Evolutionary conservation across 2,888 invertebrate species (phyloP).

Genomic region (Octonoba sinensis): DNA sequence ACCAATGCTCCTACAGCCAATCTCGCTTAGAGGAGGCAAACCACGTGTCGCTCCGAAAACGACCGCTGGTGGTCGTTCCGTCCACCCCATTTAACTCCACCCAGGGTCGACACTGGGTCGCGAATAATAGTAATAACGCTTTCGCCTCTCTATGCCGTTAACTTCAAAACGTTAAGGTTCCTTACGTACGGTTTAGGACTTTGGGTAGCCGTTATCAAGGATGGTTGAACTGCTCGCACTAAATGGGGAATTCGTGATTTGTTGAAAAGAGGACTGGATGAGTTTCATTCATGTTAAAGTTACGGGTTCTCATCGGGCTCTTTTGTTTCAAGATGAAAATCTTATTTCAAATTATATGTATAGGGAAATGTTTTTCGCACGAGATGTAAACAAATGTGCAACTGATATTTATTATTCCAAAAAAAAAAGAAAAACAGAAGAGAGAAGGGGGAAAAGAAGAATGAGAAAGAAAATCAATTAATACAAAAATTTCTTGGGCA

Average conservation of each 20-base stretch:
- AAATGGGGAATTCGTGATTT: background rate
- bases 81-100: constrained; percentile 62
- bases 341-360: too few species aligned
- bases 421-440: too few species aligned
- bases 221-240: background rate
- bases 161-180: constrained; percentile 48
- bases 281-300: background rate
- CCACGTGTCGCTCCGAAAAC: constrained; percentile 62
- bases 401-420: too few species aligned
- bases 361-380: too few species aligned
- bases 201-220: background rate
- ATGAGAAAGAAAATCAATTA: too few species aligned
- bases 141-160: constrained; percentile 18
- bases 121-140: constrained; percentile 57
- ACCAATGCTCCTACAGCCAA: constrained; percentile 33
- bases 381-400: too few species aligned
- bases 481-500: too few species aligned
- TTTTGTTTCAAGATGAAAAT: too few species aligned
- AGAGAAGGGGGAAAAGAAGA: too few species aligned
- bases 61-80: constrained; percentile 54
- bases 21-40: constrained; percentile 33
- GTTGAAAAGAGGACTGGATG: background rate
- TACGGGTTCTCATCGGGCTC: too few species aligned
- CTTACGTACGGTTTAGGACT: too few species aligned
- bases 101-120: constrained; percentile 9